Base-by-base conservation (phyloP, 2,888 invertebrate species). In the Drosophila mercatorum region DNA sequence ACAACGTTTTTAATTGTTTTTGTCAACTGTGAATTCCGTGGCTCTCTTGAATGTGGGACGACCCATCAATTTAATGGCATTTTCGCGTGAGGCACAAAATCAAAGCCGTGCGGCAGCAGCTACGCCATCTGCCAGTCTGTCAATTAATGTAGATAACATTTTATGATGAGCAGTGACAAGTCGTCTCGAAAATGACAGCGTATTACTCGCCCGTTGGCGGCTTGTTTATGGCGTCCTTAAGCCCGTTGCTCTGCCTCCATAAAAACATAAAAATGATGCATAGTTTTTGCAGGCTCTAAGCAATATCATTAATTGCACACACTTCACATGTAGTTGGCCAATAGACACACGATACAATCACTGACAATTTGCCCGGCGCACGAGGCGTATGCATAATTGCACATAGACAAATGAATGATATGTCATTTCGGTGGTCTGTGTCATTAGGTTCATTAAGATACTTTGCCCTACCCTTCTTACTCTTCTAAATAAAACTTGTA, bases 101-200 rank as follows among this genome's bases (percentile, higher is more conserved):
- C 88, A 86, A 76, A 84, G 88, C 64, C 68, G 53, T 49, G 49
- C 44, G 55, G 17, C 49, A 68, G 49, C 58, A 60, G 38, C 49
- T 40, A 28, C 31, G 36, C 57, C 44, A 38, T 38, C 64, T 64
- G 56, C 49, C 77, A 64, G 69, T 60, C 74, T 76, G 88, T 75
- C 88, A 87, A 89, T 90, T 88, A 90, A 86, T 80, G 86, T 68
- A 82, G 90, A 86, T 90, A 84, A 66, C 75, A 73, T 87, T 90
- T 90, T 88, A 86, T 90, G 83, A 83, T 83, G 81, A 83, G 72
- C 84, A 65, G 83, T 82, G 85, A 89, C 75, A 89, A 82, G 74
- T 84, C 82, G 72, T 66, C 75, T 67, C 75, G 78, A 71, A 86
- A 86, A 86, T 78, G 78, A 68, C 72, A 61, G 66, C 64, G 72